Evolutionary conservation across 2,888 invertebrate species (phyloP).

Genomic region (Odontocolon sp.): DNA sequence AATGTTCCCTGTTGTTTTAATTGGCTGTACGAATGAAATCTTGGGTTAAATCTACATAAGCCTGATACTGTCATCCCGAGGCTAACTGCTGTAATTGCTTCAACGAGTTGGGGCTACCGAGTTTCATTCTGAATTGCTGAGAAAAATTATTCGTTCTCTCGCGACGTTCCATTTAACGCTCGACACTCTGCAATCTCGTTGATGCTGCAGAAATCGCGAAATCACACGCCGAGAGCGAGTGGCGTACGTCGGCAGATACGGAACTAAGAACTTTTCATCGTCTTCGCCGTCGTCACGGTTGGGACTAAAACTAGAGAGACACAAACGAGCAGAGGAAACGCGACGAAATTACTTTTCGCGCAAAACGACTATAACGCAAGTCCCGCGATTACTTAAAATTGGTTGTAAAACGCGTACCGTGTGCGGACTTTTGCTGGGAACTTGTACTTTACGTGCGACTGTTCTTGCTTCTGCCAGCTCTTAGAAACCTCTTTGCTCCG

Average conservation of each 20-base stretch:
- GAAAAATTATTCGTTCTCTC: constrained; percentile 38
- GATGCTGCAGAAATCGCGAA: constrained; percentile 1
- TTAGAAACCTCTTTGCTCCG: constrained; percentile 1
- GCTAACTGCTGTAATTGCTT: constrained; percentile 7
- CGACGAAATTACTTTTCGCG: constrained; percentile 24
- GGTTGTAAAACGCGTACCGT: constrained; percentile 34
- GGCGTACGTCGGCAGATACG: constrained; percentile 9
- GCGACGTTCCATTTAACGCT: constrained; percentile 35
- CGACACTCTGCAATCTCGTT: neutral
- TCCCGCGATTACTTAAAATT: constrained; percentile 32
- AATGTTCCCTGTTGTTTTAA: neutral
- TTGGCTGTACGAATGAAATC: neutral
- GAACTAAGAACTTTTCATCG: constrained; percentile 31
- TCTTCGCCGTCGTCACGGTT: constrained; percentile 12
- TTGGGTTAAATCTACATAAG: neutral
- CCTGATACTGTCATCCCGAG: neutral
- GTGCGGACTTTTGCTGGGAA: neutral
- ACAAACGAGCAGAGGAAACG: constrained; percentile 7
- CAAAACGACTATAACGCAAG: neutral
- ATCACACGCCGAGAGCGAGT: neutral
- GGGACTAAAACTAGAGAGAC: constrained; percentile 31
- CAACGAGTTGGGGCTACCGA: neutral
- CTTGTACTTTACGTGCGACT: neutral
- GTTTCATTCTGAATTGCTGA: constrained; percentile 8
- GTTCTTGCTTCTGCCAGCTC: constrained; percentile 17